Base-by-base conservation (phyloP, 2,113 vertebrate species). In the Cygnus atratus region DNA sequence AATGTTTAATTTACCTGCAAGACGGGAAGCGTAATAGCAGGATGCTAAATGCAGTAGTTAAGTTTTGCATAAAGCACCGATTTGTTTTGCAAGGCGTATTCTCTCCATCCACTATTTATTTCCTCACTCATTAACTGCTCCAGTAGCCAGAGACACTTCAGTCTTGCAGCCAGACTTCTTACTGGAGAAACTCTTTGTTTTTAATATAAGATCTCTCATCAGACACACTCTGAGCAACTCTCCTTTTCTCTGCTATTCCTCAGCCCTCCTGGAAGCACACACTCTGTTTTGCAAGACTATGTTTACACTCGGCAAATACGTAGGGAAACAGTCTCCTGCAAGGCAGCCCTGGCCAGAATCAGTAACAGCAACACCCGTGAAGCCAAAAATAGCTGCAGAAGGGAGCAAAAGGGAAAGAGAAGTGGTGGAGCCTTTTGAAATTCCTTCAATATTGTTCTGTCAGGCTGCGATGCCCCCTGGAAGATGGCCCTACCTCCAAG, bases 101-200 rank as follows among this genome's bases (percentile, higher is more conserved):
- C 14, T 66, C 3, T 54, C 62, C 55, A 26, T 43, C 67, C 70
- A 62, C 29, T 25, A 62, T 48, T 87, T 35, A 50, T 91, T 76
- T 85, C 62, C 84, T 95, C 63, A 12, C 75, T 63, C 78, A 55
- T 18, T 92, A 90, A 46, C 19, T 9, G 67, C 84, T 94, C 79
- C 82, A 63, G 78, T 15, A 75, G 90, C 78, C 78, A 0, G 2
- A 80, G 83, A 86, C 19, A 2, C 61, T 2, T 50, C 46, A 59
- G 88, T n/a, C 72, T 90, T 74, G 68, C 73, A 65, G 92, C 55
- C 94, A 86, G 85, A 80, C 80, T 90, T 77, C 85, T 31, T 52
- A 52, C 62, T 66, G 12, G 63, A 86, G 87, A 28, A 87, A 24
- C 4, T 29, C 24, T 33, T 41, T 39, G 72, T 39, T 86, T 61